Evolutionary conservation across 1,140 invertebrate species (phyloP), one percentile per base, ranked within the genome.

Genomic region (Drosophila punjabiensis): DNA sequence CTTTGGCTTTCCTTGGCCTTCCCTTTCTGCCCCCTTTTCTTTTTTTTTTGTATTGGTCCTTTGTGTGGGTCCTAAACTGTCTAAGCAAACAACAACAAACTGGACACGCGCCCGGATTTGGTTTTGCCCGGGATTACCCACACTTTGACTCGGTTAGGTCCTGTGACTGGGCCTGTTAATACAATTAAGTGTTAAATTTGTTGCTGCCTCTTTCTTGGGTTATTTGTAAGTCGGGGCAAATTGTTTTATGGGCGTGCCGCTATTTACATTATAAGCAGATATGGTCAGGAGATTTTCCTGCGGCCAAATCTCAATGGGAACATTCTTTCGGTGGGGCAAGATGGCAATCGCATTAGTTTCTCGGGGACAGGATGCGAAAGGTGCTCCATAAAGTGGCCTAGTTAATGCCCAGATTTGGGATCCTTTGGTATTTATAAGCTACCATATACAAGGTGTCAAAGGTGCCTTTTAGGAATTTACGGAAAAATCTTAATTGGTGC

Each of bases 141-240:
- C 30, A 24, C 68, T 35, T 13, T 53, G 43, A 16, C 20, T 14
- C 47, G 14, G 8, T 48, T 67, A 6, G n/a, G 39, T 1, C 24
- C 30, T 20, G 18, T 18, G 35, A 33, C 20, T 16, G 35, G 14
- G 50, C 55, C 84, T 89, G 85, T 70, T 89, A 89, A 89, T 85
- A 89, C 85, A 89, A 89, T 89, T 89, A 89, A 89, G 81, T 89
- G 86, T 90, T 76, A 81, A 89, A 89, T 89, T 88, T 89, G 85
- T 88, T 79, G 71, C 69, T 74, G 71, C 69, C 70, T 74, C 69
- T 47, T 81, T 68, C 64, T 71, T n/a, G 80, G 73, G 82, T 66
- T 89, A 78, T 89, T 79, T 65, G 76, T 88, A 87, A 80, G 81
- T 58, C 85, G 68, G 68, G 70, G 65, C 81, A 88, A 88, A 88